Evolutionary conservation across 1,140 invertebrate genomes (phyloP).

Genomic region (Anoplolepis gracilipes): DNA sequence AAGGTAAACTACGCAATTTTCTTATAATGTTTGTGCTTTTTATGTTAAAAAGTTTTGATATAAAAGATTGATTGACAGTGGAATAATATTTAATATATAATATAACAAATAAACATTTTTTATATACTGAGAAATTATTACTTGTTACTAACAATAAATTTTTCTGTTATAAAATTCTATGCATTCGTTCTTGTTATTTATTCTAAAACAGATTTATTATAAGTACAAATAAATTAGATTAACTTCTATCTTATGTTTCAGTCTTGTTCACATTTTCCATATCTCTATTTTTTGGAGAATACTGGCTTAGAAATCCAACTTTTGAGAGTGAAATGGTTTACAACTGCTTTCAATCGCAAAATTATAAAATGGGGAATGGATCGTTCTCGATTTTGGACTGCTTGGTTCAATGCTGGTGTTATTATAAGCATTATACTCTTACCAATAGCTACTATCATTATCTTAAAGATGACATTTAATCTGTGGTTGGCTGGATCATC

Average conservation of each 20-base stretch:
- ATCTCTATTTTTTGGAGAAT: constrained; percentile 91
- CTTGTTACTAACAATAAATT: neutral
- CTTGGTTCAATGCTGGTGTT: constrained; percentile 91
- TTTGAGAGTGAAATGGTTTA: constrained; percentile 91
- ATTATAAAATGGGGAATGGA: constrained; percentile 91
- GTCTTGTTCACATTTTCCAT: constrained; percentile 93
- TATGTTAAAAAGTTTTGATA: neutral
- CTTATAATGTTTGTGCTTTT: neutral
- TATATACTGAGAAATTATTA: neutral
- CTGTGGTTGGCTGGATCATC: constrained; percentile 63
- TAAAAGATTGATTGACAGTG: neutral
- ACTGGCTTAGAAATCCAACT: constrained; percentile 91
- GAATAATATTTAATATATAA: constrained; percentile 12
- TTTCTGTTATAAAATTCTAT: neutral
- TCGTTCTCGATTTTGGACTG: constrained; percentile 87
- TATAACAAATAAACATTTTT: neutral
- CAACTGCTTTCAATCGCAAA: constrained; percentile 90
- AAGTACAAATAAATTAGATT: constrained; percentile 25
- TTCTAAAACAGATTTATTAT: constrained; percentile 14
- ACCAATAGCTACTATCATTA: constrained; percentile 88
- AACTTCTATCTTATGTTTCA: constrained; percentile 84
- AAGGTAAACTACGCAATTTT: constrained; percentile 85
- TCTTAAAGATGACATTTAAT: constrained; percentile 84
- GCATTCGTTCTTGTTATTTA: neutral
- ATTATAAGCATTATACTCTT: constrained; percentile 88